Evolutionary conservation across 1,140 invertebrate species (phyloP).

Genomic region (Vanessa tameamea): DNA sequence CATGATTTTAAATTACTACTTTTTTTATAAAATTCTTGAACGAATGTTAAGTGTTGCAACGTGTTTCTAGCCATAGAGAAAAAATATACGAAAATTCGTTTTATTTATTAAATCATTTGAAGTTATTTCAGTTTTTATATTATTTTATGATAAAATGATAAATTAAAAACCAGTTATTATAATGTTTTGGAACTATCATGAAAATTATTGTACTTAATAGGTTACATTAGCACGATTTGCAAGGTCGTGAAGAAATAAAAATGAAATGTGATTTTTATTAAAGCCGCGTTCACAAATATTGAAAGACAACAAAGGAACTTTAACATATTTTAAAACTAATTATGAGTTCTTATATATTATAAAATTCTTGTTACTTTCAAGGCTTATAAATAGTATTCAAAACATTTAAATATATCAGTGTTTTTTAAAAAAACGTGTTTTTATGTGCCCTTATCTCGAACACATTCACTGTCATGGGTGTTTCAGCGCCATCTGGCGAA

Average conservation of each 20-base stretch:
- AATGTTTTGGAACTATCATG: not conserved
- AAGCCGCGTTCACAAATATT: conserved; percentile 49
- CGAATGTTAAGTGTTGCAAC: conserved; percentile 29
- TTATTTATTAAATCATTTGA: conserved; percentile 2
- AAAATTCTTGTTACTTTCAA: not conserved
- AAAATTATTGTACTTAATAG: conserved; percentile 25
- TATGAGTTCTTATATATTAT: not conserved
- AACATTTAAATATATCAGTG: not conserved
- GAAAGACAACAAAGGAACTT: not conserved
- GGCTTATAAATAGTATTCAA: not conserved
- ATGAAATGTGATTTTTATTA: conserved; percentile 60
- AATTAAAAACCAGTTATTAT: conserved; percentile 17
- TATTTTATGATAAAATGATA: conserved; percentile 16
- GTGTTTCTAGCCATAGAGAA: conserved; percentile 27
- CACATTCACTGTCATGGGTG: conserved; percentile 43
- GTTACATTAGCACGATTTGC: conserved; percentile 43
- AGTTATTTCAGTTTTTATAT: not conserved
- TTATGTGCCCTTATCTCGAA: conserved; percentile 50
- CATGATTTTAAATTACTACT: not conserved
- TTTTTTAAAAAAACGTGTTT: conserved; percentile 17
- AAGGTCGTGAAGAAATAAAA: conserved; percentile 46
- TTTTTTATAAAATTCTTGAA: conserved; percentile 17
- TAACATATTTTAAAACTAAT: not conserved
- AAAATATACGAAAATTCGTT: conserved; percentile 6
- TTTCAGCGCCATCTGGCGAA: conserved; percentile 69